Percentiles rank a stretch among this genome's conserved stretches.
Evolutionary conservation across 2,113 vertebrate species (phyloP).

Genomic region (Oostethus manadensis): DNA sequence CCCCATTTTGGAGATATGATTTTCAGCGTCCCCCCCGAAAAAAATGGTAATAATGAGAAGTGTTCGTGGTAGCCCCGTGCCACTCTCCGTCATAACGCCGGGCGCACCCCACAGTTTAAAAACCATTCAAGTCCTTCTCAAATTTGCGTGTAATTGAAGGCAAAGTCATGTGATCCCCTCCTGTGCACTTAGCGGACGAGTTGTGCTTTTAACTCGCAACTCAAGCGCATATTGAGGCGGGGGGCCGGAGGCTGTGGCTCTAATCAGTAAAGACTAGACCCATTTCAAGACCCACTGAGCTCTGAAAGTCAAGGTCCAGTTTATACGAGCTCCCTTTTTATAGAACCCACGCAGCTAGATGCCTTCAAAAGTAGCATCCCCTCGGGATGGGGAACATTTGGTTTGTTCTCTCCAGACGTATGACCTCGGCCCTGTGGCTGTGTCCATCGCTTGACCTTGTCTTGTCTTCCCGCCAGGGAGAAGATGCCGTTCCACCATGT

Average conservation of each 20-base stretch:
- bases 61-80: no score
- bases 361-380: neutral
- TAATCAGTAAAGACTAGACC: neutral
- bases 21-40: no score
- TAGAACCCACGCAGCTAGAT: neutral
- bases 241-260: neutral
- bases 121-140: no score
- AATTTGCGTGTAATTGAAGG: no score
- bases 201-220: constrained; percentile 21
- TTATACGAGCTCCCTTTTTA: neutral
- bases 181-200: constrained; percentile 40
- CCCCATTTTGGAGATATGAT: no score
- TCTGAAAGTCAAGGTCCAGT: neutral
- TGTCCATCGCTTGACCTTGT: neutral
- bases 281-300: neutral
- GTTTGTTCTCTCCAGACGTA: no score
- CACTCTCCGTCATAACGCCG: no score
- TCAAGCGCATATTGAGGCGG: neutral
- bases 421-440: no score
- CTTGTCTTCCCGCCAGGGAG: constrained; percentile 72
- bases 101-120: no score
- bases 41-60: no score
- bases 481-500: constrained; percentile 99
- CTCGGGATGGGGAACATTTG: neutral
- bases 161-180: neutral